Base-by-base conservation (phyloP, 1,140 invertebrate species). In the Drosophila bocki region DNA sequence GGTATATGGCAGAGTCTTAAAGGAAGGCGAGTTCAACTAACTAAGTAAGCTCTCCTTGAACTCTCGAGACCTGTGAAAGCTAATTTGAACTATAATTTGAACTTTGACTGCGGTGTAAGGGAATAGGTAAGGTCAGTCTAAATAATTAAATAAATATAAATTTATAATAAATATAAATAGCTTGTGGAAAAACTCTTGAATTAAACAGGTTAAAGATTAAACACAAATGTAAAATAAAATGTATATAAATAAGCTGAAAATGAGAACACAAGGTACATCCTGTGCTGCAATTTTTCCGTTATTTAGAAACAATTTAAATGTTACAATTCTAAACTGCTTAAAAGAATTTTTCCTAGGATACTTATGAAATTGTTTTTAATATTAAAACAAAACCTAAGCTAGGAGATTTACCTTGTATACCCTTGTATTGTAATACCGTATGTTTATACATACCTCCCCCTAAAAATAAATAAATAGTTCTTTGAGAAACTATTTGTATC, bases 21-120 rank as follows among this genome's bases (percentile, higher is more conserved):
- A 12, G 26, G n/a, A 17, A 33, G 26, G 8, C 8, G 19, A n/a
- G 56, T 41, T 60, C 47, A 42, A 32, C 1, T 15, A 19, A 15
- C 15, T 35, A 32, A 50, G 4, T 17, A 4, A 39, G 33, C 8
- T n/a, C 39, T 15, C 56, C 35, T 59, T 75, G 67, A 71, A 60
- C 54, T n/a, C 45, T 13, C 7, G 15, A 26, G 45, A 35, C 45
- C 22, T 37, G 44, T 12, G 9, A 8, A n/a, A 29, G 33, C 12
- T 26, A 6, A 19, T 15, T 45, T 63, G 37, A 54, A 54, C 51
- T 54, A 29, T 17, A 5, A 5, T 0, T 37, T 47, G 13, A 63
- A 47, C 33, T 67, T 37, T 22, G 17, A 4, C 17, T 32, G 3
- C 13, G 19, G 33, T 22, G 7, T 37, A 13, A 3, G 1, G 3